Conservation (phyloP, 2,113 vertebrate species). For the Hemichromis elongatus region DNA sequence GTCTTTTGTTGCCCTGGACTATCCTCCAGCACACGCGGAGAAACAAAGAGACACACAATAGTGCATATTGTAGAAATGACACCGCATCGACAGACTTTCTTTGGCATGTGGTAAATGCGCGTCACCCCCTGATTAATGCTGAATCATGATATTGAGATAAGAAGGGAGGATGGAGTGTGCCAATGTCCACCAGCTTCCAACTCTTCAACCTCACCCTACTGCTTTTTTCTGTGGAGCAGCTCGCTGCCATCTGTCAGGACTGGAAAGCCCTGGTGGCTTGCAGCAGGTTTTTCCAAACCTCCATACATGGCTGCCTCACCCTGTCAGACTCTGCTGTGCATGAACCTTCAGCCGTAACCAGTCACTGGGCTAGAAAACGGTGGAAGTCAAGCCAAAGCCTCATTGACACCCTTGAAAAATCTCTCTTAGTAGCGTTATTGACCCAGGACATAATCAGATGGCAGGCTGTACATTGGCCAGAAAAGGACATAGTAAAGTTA, state of each 20-base stretch:
- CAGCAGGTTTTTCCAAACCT: slow-evolving; percentile 51
- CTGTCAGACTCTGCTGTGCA: slow-evolving; percentile 62
- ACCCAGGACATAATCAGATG: slow-evolving; percentile 50
- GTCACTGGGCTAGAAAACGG: slow-evolving; percentile 43
- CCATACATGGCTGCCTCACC: slow-evolving; percentile 54
- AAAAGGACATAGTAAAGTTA: slow-evolving; percentile 25
- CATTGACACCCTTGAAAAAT: slow-evolving; percentile 62
- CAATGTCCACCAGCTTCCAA: neutral
- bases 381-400: slow-evolving; percentile 25
- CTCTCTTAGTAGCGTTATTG: slow-evolving; percentile 43
- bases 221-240: slow-evolving; percentile 40
- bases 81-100: slow-evolving; percentile 9
- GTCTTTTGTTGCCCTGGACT: neutral
- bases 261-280: slow-evolving; percentile 64
- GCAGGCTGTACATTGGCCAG: slow-evolving; percentile 3
- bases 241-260: slow-evolving; percentile 68
- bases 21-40: slow-evolving; percentile 23
- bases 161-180: neutral
- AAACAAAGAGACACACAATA: neutral
- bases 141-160: slow-evolving; percentile 47
- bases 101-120: neutral
- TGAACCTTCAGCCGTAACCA: slow-evolving; percentile 52
- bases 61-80: neutral
- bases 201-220: slow-evolving; percentile 3
- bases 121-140: slow-evolving; percentile 38